A percentile compares a stretch with the other conserved stretches of the same genome.
These are phyloP conservation scores for Muscicapa comitata DNA, from an alignment of 2,797 vertebrate genomes.

Conservation along the genomic window DNA sequence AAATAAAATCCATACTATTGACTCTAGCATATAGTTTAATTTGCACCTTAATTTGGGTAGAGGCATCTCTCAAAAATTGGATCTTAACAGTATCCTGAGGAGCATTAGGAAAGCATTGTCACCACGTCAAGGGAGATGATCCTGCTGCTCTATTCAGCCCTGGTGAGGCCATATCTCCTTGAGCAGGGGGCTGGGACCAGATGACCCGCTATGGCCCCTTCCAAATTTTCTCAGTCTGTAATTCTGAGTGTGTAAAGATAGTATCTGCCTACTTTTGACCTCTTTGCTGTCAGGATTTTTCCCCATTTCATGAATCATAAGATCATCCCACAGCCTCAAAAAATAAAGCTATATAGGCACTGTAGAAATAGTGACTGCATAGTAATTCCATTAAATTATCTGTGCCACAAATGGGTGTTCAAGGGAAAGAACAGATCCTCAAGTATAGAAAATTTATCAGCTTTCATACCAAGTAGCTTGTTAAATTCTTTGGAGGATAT, in stretches of 20 bases:
- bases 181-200: not conserved
- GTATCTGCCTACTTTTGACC: not conserved
- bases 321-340: not conserved
- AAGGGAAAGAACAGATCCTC: not conserved
- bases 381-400: not conserved
- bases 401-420: not conserved
- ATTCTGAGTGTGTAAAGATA: not conserved
- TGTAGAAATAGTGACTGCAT: not conserved
- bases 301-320: not conserved
- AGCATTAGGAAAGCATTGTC: not conserved
- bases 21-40: not conserved
- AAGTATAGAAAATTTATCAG: not conserved
- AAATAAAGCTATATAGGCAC: not conserved
- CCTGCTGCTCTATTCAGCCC: not conserved
- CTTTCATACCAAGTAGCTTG: not conserved
- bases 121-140: accelerated
- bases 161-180: not conserved
- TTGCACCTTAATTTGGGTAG: not conserved
- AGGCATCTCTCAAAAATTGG: not conserved
- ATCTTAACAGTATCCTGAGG: not conserved
- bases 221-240: not conserved
- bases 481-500: not conserved
- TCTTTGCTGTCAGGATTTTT: not conserved
- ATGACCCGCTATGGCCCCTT: not conserved
- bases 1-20: not conserved